phyloP scores from a whole-genome alignment of 2,888 invertebrate species.

The Ophion ellenae region DNA sequence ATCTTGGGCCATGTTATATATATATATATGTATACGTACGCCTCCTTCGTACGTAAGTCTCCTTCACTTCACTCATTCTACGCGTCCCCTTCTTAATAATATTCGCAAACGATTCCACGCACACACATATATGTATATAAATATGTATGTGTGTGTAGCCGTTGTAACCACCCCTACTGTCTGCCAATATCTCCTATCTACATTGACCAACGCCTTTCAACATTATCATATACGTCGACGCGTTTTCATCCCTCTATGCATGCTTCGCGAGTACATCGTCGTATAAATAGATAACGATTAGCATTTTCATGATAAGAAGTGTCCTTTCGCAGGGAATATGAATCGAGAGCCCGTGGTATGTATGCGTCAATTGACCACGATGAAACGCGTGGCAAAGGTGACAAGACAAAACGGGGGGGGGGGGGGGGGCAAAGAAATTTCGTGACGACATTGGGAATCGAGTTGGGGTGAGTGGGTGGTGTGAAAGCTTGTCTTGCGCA shows the following conservation, averaged over 20 bases:
- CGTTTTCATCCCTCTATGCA: not conserved
- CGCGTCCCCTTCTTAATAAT: conserved; percentile 70
- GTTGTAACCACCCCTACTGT: not conserved
- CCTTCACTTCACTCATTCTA: conserved; percentile 37
- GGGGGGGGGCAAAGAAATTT: not conserved
- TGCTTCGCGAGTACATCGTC: too few species aligned
- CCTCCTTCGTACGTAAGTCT: not conserved
- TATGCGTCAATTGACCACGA: not conserved
- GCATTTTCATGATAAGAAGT: conserved; percentile 2
- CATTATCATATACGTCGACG: conserved; percentile 5
- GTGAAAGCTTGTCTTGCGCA: conserved; percentile 51
- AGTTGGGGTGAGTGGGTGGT: conserved; percentile 26
- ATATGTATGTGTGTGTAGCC: too few species aligned
- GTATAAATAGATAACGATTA: not conserved
- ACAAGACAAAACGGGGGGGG: not conserved
- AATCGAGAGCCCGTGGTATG: not conserved
- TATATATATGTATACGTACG: not conserved
- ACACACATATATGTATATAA: too few species aligned
- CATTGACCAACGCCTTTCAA: conserved; percentile 16
- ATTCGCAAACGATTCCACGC: conserved; percentile 59
- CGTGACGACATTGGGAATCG: not conserved
- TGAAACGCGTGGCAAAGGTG: not conserved
- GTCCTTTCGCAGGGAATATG: not conserved
- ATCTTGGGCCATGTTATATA: not conserved
- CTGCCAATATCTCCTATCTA: conserved; percentile 18